Base-by-base conservation (phyloP, 2,888 invertebrate species). In the Cheilosia urbana region DNA sequence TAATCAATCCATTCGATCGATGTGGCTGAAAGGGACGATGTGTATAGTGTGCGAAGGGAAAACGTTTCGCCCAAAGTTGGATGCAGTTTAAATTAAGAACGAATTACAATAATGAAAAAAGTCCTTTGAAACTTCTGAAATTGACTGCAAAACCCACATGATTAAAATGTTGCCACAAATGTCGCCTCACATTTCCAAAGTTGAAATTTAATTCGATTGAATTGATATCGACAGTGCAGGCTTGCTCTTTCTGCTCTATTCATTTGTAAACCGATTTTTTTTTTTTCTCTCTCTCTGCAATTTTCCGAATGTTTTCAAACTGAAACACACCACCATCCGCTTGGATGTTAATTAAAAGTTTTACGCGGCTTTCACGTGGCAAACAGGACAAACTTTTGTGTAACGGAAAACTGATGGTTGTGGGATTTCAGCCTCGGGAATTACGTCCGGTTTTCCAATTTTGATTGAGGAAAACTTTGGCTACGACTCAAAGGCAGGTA, bases 311-410 rank as follows among this genome's bases (percentile, higher is more conserved):
- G 27, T 17, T 66, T n/a, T 37, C 17, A 51, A 37, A 37, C 37
- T 17, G 51, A 37, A 30, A 19, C 58, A 58, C 37, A 37, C 37
- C 53, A 42, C 34, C 21, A 5, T 24, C 17, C 11, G 27, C 37
- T n/a, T 47, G 65, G 79, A 85, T 76, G 76, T 85, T 85, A 85
- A 85, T 85, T 80, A 85, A 85, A 85, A 85, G 80, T 85, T 85
- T 80, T 47, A 75, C 55, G 69, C 30, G 69, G 57, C 73, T 79
- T 75, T 65, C 21, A 30, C 63, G n/a, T n/a, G 53, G 45, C 45
- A n/a, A 45, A n/a, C 45, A 45, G 45, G 7, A 17, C 45, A 2
- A 45, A 47, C 45, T 37, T 37, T 37, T 37, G 13, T 42, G 24
- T 47, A 40, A 53, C 37, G 53, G 40, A 68, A 63, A 40, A 17